Percentiles rank a stretch among this genome's conserved stretches.
These are phyloP conservation scores for Hyaena hyaena DNA, from an alignment of 2,113 vertebrate genomes.

Conservation along the genomic window DNA sequence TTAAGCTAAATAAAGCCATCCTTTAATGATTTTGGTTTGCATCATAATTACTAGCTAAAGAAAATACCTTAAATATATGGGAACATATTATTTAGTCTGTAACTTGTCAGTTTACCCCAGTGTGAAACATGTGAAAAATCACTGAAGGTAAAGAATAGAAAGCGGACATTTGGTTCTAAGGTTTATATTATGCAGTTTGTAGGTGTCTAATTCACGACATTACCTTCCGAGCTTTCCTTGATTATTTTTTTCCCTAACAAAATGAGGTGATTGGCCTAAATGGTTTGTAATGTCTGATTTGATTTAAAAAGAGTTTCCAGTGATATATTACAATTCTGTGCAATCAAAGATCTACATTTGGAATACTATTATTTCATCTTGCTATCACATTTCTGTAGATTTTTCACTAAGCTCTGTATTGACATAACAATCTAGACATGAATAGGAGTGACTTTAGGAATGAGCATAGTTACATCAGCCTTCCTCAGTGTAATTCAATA, in stretches of 20 bases:
- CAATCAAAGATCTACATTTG: background rate
- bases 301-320: background rate
- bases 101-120: background rate
- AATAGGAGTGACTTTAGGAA: background rate
- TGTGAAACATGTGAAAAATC: background rate
- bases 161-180: background rate
- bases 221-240: background rate
- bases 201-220: background rate
- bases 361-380: conserved; percentile 25
- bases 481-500: background rate
- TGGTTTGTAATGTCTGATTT: background rate
- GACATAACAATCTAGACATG: background rate
- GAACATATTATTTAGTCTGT: background rate
- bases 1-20: background rate
- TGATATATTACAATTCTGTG: background rate
- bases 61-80: background rate
- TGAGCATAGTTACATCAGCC: background rate
- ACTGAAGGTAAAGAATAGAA: background rate
- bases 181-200: background rate
- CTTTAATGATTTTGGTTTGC: background rate
- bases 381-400: background rate
- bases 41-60: background rate
- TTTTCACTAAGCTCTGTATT: background rate
- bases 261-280: background rate
- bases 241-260: background rate